A percentile compares a stretch with the other conserved stretches of the same genome.
These are phyloP conservation scores for Indri indri DNA, from an alignment of 2,113 vertebrate species.

Conservation along the genomic window DNA sequence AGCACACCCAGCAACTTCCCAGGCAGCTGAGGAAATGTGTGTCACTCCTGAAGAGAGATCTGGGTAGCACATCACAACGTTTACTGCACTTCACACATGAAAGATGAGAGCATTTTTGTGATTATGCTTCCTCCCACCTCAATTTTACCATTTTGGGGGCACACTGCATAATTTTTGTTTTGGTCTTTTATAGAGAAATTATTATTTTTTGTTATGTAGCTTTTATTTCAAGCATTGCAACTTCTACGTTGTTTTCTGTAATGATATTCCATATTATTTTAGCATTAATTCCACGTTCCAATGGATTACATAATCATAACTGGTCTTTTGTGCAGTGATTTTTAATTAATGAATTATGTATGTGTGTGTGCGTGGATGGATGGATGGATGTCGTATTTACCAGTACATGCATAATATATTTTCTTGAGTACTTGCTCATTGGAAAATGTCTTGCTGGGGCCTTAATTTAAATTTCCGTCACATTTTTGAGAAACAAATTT, in stretches of 20 bases:
- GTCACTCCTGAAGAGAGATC: not conserved
- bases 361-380: not conserved
- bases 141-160: not conserved
- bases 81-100: not conserved
- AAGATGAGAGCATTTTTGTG: not conserved
- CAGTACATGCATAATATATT: not conserved
- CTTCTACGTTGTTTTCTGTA: not conserved
- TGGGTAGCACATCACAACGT: not conserved
- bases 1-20: not conserved
- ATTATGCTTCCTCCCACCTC: not conserved
- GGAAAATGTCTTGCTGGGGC: not conserved
- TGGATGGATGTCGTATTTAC: not conserved
- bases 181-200: not conserved
- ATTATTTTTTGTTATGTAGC: not conserved
- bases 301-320: not conserved
- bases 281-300: not conserved
- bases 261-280: not conserved
- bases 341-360: not conserved
- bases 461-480: not conserved
- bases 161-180: not conserved
- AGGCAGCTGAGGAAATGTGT: not conserved
- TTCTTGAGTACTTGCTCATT: not conserved
- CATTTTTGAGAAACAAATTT: not conserved
- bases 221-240: not conserved
- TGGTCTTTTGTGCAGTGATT: not conserved